Conservation (phyloP, 92 coral and sea anemone genomes). For the Meandrina meandrites region DNA sequence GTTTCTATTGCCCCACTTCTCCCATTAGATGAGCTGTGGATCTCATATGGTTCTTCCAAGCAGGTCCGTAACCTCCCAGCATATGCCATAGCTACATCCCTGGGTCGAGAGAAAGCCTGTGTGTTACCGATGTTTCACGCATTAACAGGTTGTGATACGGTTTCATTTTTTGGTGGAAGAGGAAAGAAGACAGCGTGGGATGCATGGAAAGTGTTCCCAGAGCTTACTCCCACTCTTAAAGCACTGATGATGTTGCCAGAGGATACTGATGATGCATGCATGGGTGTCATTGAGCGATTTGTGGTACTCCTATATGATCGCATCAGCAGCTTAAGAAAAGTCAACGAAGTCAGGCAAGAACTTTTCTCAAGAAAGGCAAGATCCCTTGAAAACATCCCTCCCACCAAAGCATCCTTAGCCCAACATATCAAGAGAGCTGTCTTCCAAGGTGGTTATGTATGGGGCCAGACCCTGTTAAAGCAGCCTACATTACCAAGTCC, state of each 20-base stretch:
- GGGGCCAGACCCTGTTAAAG: slow-evolving; percentile 59
- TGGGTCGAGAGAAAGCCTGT: slow-evolving; percentile 40
- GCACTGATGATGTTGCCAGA: slow-evolving; percentile 3
- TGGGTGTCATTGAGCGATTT: slow-evolving; percentile 49
- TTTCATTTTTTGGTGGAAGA: slow-evolving; percentile 63
- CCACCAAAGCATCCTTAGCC: slow-evolving; percentile 53
- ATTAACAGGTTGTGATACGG: slow-evolving; percentile 64
- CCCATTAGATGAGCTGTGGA: slow-evolving; percentile 54
- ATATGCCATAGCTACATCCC: slow-evolving; percentile 35
- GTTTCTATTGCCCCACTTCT: slow-evolving; percentile 37
- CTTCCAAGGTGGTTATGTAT: slow-evolving; percentile 59
- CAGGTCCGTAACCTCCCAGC: slow-evolving; percentile 30
- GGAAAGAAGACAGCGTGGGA: slow-evolving; percentile 51
- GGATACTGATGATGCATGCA: slow-evolving; percentile 15
- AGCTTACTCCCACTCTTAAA: slow-evolving; percentile 38
- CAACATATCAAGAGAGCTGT: slow-evolving; percentile 62
- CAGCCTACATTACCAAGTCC: slow-evolving; percentile 53
- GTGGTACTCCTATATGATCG: slow-evolving; percentile 49
- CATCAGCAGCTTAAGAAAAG: slow-evolving; percentile 44
- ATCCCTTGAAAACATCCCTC: slow-evolving; percentile 71
- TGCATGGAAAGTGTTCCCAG: slow-evolving; percentile 44
- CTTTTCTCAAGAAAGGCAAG: slow-evolving; percentile 63
- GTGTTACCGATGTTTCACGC: slow-evolving; percentile 58
- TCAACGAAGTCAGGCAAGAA: slow-evolving; percentile 53
- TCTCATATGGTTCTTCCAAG: slow-evolving; percentile 52